Percentiles rank a stretch among this genome's conserved stretches.
phyloP scores from a whole-genome alignment of 2,797 vertebrate genomes.

The Diplodus puntazzo region DNA sequence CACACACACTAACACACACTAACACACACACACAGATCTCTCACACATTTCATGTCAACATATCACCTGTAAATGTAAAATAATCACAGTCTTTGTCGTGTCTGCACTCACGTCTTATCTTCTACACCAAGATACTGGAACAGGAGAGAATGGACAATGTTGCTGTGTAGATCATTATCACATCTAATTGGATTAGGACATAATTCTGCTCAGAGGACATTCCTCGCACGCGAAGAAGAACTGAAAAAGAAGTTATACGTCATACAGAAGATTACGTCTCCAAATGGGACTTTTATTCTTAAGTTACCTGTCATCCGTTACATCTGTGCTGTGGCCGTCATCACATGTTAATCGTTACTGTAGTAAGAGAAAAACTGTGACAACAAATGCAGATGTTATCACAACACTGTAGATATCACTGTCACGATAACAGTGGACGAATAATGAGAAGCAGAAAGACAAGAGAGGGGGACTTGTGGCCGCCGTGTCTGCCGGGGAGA shows the following conservation, averaged over 20 bases:
- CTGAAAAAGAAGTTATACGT: conserved; percentile 10
- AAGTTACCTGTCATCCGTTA: conserved; percentile 18
- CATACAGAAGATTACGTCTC: conserved; percentile 23
- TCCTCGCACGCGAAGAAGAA: conserved; percentile 10
- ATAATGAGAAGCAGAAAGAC: conserved; percentile 9
- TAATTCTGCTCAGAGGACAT: conserved; percentile 35
- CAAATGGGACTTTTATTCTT: conserved; percentile 47
- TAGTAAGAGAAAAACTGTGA: conserved; percentile 3
- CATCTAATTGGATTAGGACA: conserved; percentile 44
- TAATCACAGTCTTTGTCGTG: conserved; percentile 37
- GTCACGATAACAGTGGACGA: conserved; percentile 14
- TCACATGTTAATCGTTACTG: conserved; percentile 29
- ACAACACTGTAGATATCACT: conserved; percentile 51
- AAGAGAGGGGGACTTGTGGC: neutral
- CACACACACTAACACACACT: neutral
- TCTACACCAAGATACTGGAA: conserved; percentile 16
- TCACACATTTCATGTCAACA: conserved; percentile 22
- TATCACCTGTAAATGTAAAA: conserved; percentile 55
- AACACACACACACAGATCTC: conserved; percentile 8
- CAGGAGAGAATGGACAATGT: conserved; percentile 11
- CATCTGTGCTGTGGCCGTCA: conserved; percentile 39
- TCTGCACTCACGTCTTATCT: conserved; percentile 32
- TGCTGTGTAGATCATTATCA: conserved; percentile 21
- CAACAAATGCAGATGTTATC: conserved; percentile 37
- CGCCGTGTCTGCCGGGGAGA: conserved; percentile 13